Percentiles rank a stretch among this genome's conserved stretches.
Evolutionary conservation across 2,797 vertebrate genomes (phyloP).

Genomic region (Microctenopoma steveboyesi): DNA sequence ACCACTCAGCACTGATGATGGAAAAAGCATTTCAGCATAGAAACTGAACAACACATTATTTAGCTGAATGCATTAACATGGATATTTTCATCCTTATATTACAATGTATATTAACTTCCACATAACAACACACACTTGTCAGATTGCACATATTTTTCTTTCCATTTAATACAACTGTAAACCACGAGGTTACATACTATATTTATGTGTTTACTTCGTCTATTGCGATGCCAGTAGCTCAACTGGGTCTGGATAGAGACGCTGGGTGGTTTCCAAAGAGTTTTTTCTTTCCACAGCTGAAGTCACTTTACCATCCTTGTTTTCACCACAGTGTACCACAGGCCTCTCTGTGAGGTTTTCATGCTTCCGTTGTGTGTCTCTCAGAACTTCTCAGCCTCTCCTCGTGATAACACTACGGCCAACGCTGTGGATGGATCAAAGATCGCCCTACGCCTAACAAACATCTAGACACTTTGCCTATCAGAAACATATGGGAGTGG

Average conservation of each 20-base stretch:
- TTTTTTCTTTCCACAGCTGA: conserved; percentile 74
- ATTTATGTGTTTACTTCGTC: conserved; percentile 59
- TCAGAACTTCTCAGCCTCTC: conserved; percentile 55
- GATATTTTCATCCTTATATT: conserved; percentile 27
- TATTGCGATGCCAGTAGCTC: conserved; percentile 58
- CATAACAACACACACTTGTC: conserved; percentile 33
- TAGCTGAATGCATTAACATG: conserved; percentile 40
- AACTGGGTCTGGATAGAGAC: conserved; percentile 49
- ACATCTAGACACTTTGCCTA: conserved; percentile 77
- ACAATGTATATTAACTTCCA: conserved; percentile 21
- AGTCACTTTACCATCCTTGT: conserved; percentile 73
- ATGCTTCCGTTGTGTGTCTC: conserved; percentile 71
- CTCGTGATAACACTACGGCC: conserved; percentile 73
- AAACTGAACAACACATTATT: conserved; percentile 33
- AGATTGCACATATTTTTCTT: conserved; percentile 23
- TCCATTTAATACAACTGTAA: conserved; percentile 36
- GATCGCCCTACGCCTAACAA: conserved; percentile 78
- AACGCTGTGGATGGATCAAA: conserved; percentile 75
- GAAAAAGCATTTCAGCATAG: conserved; percentile 28
- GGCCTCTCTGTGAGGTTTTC: conserved; percentile 71
- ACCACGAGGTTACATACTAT: conserved; percentile 56
- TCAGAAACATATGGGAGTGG: conserved; percentile 81
- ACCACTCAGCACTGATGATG: conserved; percentile 49
- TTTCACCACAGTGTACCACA: conserved; percentile 69
- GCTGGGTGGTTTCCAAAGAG: conserved; percentile 69